phyloP scores from a whole-genome alignment of 2,888 invertebrate species.

The Mythimna vitellina region DNA sequence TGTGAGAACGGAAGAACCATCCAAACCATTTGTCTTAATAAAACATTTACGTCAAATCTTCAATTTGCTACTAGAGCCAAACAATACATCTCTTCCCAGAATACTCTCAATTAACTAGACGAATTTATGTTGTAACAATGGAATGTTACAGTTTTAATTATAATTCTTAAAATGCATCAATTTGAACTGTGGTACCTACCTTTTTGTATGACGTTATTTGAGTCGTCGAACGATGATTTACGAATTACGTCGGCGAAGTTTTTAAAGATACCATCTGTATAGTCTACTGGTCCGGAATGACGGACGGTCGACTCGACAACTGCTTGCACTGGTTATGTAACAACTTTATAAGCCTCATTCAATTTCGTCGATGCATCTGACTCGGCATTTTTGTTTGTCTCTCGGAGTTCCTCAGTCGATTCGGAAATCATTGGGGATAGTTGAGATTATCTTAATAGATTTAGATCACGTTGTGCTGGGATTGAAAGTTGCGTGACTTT shows the following conservation, averaged over 20 bases:
- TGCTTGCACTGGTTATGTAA: slow-evolving; percentile 80
- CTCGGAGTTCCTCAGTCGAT: slow-evolving; percentile 60
- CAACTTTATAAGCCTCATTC: slow-evolving; percentile 80
- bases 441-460: slow-evolving; percentile 60
- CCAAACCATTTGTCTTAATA: slow-evolving; percentile 45
- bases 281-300: slow-evolving; percentile 56
- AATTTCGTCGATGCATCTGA: slow-evolving; percentile 80
- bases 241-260: slow-evolving; percentile 76
- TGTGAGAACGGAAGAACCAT: slow-evolving; percentile 37
- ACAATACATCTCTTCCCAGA: slow-evolving; percentile 69
- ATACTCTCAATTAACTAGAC: slow-evolving; percentile 70
- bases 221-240: slow-evolving; percentile 73
- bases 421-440: slow-evolving; percentile 54
- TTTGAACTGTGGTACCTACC: slow-evolving; percentile 42
- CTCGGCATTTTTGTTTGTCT: slow-evolving; percentile 75
- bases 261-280: slow-evolving; percentile 80
- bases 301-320: slow-evolving; percentile 58
- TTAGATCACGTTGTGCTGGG: slow-evolving; percentile 49
- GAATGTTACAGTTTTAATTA: slow-evolving; percentile 76
- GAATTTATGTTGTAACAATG: slow-evolving; percentile 73
- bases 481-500: slow-evolving; percentile 56
- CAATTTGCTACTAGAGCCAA: slow-evolving; percentile 49
- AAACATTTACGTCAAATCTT: slow-evolving; percentile 64
- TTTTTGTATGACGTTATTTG: slow-evolving; percentile 29
- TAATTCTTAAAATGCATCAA: slow-evolving; percentile 74